Evolutionary conservation across 2,113 vertebrate genomes (phyloP).

Genomic region (Hystrix brachyura): DNA sequence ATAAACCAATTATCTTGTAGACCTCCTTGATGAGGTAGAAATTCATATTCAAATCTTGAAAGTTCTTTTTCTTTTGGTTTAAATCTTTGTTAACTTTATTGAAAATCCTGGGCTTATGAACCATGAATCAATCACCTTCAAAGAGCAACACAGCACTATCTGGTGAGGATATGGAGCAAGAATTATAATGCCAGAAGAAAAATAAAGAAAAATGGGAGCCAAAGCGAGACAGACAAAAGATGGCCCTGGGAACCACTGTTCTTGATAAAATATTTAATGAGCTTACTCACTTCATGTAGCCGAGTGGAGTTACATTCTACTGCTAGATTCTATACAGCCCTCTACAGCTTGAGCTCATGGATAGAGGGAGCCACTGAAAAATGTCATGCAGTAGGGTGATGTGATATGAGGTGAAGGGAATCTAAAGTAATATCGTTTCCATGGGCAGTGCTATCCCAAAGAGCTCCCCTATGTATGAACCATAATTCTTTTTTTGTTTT

Average conservation of each 20-base stretch:
- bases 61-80: constrained; percentile 2
- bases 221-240: background rate
- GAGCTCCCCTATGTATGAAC: background rate
- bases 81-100: constrained; percentile 1
- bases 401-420: background rate
- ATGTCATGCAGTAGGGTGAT: no score
- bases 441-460: background rate
- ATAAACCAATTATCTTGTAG: background rate
- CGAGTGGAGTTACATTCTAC: background rate
- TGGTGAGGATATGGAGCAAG: background rate
- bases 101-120: background rate
- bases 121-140: background rate
- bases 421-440: background rate
- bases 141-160: background rate
- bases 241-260: background rate
- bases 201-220: background rate
- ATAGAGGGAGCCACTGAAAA: background rate
- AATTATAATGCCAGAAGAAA: background rate
- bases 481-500: background rate
- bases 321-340: background rate
- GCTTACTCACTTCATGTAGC: background rate
- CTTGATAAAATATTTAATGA: background rate
- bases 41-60: background rate
- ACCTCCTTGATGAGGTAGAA: background rate
- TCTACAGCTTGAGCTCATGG: background rate